Evolutionary conservation across 2,113 vertebrate species (phyloP).

Genomic region (Galbula dea): DNA sequence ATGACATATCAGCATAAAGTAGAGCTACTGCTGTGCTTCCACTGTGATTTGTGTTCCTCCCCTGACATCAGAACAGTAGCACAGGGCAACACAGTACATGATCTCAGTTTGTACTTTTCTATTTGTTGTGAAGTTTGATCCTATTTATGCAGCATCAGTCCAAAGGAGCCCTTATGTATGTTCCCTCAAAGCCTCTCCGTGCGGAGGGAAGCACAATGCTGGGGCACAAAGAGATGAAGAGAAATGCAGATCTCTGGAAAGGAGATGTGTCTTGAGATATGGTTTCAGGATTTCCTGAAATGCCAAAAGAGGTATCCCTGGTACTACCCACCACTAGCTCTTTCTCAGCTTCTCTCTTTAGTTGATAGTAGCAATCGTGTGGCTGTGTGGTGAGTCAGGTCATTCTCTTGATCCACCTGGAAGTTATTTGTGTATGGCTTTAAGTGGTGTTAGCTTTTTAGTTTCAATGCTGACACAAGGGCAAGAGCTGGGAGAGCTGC

Average conservation of each 20-base stretch:
- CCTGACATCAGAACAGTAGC: background rate
- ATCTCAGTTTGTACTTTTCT: background rate
- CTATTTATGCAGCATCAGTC: background rate
- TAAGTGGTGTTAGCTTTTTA: background rate
- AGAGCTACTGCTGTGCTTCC: background rate
- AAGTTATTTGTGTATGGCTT: background rate
- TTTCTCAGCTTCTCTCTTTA: background rate
- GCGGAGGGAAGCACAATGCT: background rate
- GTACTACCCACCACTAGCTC: background rate
- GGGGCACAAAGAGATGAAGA: background rate
- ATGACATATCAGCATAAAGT: background rate
- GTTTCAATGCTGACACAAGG: background rate
- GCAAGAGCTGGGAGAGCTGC: background rate
- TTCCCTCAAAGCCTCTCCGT: background rate
- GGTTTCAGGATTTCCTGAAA: background rate
- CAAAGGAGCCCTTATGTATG: background rate
- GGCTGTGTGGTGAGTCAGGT: background rate
- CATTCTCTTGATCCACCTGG: background rate
- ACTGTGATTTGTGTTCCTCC: background rate
- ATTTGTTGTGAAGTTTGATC: background rate
- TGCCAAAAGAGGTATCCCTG: background rate
- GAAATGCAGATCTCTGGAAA: background rate
- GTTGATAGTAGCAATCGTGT: background rate
- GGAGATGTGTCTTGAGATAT: background rate
- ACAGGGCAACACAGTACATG: background rate